Evolutionary conservation across 2,797 vertebrate genomes (phyloP).

Genomic region (Megaceryle alcyon): DNA sequence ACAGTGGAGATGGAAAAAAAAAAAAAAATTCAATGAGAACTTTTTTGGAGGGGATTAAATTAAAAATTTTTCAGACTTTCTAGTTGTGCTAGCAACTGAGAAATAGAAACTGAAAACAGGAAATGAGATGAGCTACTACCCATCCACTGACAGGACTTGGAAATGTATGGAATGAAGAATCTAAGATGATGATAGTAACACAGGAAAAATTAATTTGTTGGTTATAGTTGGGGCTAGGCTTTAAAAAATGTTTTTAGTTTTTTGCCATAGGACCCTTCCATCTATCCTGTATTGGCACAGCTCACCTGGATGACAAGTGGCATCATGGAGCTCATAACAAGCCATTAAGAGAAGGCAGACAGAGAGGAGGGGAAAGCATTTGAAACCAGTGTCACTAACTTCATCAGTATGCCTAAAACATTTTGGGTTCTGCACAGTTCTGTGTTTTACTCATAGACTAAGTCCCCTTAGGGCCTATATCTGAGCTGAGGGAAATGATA

Average conservation of each 20-base stretch:
- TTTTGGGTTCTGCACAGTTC: neutral
- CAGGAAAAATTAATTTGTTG: neutral
- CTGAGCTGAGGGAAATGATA: neutral
- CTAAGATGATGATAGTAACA: neutral
- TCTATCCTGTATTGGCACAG: neutral
- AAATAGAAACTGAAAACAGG: neutral
- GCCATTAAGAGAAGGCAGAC: neutral
- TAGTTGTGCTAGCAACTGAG: neutral
- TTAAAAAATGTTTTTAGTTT: neutral
- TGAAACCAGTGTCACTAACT: neutral
- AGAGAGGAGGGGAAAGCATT: neutral
- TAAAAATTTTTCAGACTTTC: neutral
- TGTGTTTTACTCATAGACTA: neutral
- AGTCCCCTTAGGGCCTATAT: neutral
- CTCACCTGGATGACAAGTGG: neutral
- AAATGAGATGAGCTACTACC: neutral
- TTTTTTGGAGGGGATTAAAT: neutral
- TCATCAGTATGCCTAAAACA: neutral
- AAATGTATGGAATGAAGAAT: neutral
- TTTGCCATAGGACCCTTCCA: neutral
- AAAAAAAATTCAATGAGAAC: neutral
- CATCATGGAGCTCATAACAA: neutral
- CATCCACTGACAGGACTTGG: neutral
- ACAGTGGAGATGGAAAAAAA: fast-evolving
- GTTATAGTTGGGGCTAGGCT: neutral